Evolutionary conservation across 2,888 invertebrate genomes (phyloP).

Genomic region (Chouioia cunea): DNA sequence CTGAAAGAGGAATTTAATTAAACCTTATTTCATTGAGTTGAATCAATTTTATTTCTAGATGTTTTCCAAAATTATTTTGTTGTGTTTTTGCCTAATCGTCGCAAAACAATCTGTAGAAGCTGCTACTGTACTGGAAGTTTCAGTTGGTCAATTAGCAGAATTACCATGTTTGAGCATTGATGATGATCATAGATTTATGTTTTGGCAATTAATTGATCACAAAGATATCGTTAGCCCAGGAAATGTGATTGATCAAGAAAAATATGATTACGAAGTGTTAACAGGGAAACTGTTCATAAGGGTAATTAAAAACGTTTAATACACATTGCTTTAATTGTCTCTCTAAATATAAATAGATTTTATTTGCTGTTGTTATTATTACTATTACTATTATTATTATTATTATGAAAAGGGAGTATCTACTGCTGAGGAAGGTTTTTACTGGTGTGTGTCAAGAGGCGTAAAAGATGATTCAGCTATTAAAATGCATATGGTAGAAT

Average conservation of each 20-base stretch:
- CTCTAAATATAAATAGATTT: neutral
- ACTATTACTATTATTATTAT: neutral
- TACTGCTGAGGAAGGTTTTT: slow-evolving; percentile 74
- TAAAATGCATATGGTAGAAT: slow-evolving; percentile 73
- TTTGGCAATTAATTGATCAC: slow-evolving; percentile 74
- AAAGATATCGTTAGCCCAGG: slow-evolving; percentile 75
- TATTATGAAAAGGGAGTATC: slow-evolving; percentile 71
- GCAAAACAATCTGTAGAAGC: slow-evolving; percentile 37
- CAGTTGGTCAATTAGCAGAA: slow-evolving; percentile 73
- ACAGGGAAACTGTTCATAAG: slow-evolving; percentile 77
- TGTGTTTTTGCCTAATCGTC: slow-evolving; percentile 52
- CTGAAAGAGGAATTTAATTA: slow-evolving; percentile 1
- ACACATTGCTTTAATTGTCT: too few relatives aligned
- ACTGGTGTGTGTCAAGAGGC: slow-evolving; percentile 76
- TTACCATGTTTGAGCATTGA: slow-evolving; percentile 77
- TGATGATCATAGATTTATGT: slow-evolving; percentile 76
- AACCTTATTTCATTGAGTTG: neutral
- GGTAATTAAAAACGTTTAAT: slow-evolving; percentile 66
- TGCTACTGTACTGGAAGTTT: slow-evolving; percentile 69
- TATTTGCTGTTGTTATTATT: too few relatives aligned
- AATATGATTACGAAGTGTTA: slow-evolving; percentile 78
- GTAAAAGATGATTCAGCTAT: slow-evolving; percentile 70
- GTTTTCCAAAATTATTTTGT: slow-evolving; percentile 46
- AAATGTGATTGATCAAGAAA: slow-evolving; percentile 73
- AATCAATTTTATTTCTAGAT: slow-evolving; percentile 38